A percentile compares a stretch with the other conserved stretches of the same genome.
Evolutionary conservation across 2,797 vertebrate genomes (phyloP).

Genomic region (Artibeus jamaicensis): DNA sequence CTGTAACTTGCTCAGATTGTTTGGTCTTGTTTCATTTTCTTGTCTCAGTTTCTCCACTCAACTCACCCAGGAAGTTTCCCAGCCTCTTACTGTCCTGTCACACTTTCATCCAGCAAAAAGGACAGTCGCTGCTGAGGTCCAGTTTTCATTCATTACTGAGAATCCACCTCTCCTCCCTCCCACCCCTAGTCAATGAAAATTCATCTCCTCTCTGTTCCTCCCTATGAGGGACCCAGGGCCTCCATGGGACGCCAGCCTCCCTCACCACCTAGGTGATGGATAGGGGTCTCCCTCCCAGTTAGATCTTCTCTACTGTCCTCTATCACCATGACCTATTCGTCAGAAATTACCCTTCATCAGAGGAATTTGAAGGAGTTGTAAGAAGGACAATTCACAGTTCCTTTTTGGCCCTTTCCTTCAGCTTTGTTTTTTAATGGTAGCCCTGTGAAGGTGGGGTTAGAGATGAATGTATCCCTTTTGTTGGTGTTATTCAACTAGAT

Average conservation of each 20-base stretch:
- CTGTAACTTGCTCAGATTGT: no score
- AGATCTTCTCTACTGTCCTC: background rate
- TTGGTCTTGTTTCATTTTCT: no score
- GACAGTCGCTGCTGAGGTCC: no score
- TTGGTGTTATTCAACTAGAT: background rate
- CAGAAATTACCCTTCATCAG: background rate
- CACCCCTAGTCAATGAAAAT: background rate
- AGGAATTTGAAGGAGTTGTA: background rate
- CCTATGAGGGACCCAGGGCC: background rate
- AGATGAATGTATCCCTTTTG: background rate
- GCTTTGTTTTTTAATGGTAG: background rate
- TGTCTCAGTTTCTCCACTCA: no score
- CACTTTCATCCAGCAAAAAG: background rate
- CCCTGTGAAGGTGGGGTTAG: background rate
- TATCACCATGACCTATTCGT: background rate
- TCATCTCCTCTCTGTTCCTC: background rate
- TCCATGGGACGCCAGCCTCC: background rate
- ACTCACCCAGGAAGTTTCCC: no score
- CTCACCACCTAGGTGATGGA: background rate
- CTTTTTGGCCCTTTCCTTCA: background rate
- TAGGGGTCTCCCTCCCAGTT: rapidly evolving
- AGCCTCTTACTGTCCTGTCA: background rate
- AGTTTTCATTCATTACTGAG: background rate
- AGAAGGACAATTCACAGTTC: background rate
- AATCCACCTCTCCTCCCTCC: background rate